Evolutionary conservation across 1,140 invertebrate species (phyloP).

Genomic region (Lordiphosa mommai): DNA sequence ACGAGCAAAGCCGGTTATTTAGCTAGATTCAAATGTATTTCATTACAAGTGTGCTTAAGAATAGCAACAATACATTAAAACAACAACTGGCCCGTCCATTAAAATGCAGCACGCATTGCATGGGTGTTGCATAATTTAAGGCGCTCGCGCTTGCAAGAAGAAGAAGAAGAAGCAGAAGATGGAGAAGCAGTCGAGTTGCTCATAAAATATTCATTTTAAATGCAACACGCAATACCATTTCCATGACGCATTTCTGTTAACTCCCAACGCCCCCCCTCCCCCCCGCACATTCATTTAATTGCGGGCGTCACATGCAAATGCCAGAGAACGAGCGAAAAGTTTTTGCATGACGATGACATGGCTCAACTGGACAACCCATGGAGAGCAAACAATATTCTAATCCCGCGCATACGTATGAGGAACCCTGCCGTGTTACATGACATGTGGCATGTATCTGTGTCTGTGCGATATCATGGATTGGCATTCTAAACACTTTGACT

Average conservation of each 20-base stretch:
- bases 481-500: conserved; percentile 11
- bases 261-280: neutral
- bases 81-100: conserved; percentile 19
- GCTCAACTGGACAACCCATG: conserved; percentile 32
- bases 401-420: conserved; percentile 12
- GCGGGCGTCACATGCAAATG: conserved; percentile 46
- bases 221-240: conserved; percentile 76
- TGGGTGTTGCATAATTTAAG: conserved; percentile 71
- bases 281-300: conserved; percentile 42
- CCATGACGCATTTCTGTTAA: conserved; percentile 49
- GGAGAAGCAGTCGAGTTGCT: conserved; percentile 37
- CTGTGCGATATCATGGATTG: conserved; percentile 9
- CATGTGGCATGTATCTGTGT: conserved; percentile 18
- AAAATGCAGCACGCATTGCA: conserved; percentile 71
- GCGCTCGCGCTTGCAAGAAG: conserved; percentile 44
- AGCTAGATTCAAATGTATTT: neutral
- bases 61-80: neutral
- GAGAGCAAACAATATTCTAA: conserved; percentile 38
- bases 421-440: conserved; percentile 13
- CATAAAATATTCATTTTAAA: conserved; percentile 76
- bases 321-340: conserved; percentile 14
- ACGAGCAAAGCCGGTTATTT: no score
- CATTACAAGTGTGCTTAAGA: neutral
- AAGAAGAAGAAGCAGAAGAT: conserved; percentile 22
- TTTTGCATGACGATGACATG: conserved; percentile 49